Percentiles rank a stretch among this genome's conserved stretches.
phyloP scores from a whole-genome alignment of 2,797 vertebrate species.

The Danio kyathit region DNA sequence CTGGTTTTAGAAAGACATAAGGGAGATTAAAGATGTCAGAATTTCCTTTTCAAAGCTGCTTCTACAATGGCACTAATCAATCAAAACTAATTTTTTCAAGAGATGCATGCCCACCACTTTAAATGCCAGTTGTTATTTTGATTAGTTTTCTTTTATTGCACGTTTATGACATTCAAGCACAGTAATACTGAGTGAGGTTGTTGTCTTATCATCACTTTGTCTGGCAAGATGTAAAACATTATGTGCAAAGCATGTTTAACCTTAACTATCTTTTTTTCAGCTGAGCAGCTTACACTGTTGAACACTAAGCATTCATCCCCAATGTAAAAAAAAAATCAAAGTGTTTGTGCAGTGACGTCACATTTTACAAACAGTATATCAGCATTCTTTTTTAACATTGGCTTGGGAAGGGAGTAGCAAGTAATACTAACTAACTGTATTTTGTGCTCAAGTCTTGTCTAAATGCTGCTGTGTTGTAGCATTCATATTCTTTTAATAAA shows the following conservation, averaged over 20 bases:
- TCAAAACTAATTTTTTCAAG: not conserved
- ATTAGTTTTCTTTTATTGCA: constrained; percentile 8
- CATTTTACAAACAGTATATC: not conserved
- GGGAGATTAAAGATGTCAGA: not conserved
- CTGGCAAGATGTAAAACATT: not conserved
- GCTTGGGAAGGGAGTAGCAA: not conserved
- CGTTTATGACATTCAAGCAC: not conserved
- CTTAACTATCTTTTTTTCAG: not conserved
- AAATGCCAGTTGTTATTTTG: not conserved
- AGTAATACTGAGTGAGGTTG: not conserved
- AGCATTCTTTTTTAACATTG: not conserved
- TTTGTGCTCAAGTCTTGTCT: constrained; percentile 4
- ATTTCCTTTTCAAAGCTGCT: not conserved
- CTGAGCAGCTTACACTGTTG: constrained; percentile 10
- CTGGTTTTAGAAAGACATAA: not conserved
- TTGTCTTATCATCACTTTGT: not conserved
- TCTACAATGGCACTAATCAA: not conserved
- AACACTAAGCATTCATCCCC: not conserved
- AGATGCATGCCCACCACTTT: too few species aligned
- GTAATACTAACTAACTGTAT: constrained; percentile 11
- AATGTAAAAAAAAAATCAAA: too few species aligned
- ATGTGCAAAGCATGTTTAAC: not conserved
- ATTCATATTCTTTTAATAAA: not conserved
- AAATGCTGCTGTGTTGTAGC: constrained; percentile 14
- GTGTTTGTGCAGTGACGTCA: constrained; percentile 1